Base-by-base conservation (phyloP, 2,888 invertebrate species). In the Agonopterix alstromeriana region DNA sequence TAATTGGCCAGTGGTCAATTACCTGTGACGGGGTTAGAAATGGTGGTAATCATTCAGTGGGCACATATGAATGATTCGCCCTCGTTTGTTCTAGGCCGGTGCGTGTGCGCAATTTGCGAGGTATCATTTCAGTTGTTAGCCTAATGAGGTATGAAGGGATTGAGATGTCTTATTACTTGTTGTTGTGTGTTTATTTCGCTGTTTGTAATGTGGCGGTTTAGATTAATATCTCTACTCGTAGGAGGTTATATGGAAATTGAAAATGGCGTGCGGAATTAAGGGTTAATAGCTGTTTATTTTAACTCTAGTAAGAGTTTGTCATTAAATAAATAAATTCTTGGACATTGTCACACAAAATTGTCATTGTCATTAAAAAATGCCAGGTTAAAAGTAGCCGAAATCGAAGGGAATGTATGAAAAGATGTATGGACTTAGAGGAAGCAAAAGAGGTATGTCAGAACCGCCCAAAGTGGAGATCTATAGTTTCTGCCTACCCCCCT, bases 71-170 rank as follows among this genome's bases (percentile, higher is more conserved):
- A 35, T 46, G 46, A 46, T 46, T 43, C 36, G 10, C n/a, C 36
- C 36, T 48, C 43, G 47, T 48, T 67, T 67, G 69, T 69, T 67
- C 65, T 66, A 63, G 63, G 51, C 60, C 56, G 58, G 12, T 63
- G 67, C 60, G 55, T 58, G 54, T 14, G 55, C 58, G 55, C 63
- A 66, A 63, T 27, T 67, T 63, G 63, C 63, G 51, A 58, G 45
- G 43, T 53, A 52, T 58, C 63, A 62, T 54, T 58, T 58, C 52
- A 49, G 57, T 56, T 60, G 62, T 60, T 57, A 59, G 56, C 51
- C 44, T 67, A 67, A 69, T 64, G 62, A 60, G 56, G 51, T 56
- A 51, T 63, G 56, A 55, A 58, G 49, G 48, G 46, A 65, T 59
- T 63, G 59, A 70, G 50, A 55, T 52, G 54, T 66, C 38, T n/a